Conservation (phyloP, 2,113 vertebrate genomes). For the Brachyistius frenatus region DNA sequence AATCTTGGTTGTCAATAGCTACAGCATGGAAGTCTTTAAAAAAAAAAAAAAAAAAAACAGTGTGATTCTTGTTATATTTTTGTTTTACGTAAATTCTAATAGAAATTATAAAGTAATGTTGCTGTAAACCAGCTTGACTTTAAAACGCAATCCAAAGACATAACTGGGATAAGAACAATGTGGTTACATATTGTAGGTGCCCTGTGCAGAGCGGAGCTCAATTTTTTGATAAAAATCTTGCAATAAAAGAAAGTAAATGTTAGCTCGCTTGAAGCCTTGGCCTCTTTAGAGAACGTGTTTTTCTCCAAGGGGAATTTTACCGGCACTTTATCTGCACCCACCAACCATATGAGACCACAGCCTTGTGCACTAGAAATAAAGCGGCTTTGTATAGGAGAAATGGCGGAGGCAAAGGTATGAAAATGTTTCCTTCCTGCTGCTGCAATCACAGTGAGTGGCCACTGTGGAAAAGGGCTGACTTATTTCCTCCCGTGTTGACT, state of each 20-base stretch:
- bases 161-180: background rate
- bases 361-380: slow-evolving; percentile 64
- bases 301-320: slow-evolving; percentile 37
- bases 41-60: too few species aligned
- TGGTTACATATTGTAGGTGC: background rate
- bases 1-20: too few species aligned
- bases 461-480: slow-evolving; percentile 37
- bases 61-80: too few species aligned
- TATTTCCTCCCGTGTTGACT: slow-evolving; percentile 56
- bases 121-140: slow-evolving; percentile 3
- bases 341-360: slow-evolving; percentile 50
- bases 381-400: slow-evolving; percentile 67
- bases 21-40: too few species aligned
- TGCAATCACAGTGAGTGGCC: slow-evolving; percentile 28
- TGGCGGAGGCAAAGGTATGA: slow-evolving; percentile 59
- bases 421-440: slow-evolving; percentile 58
- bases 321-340: slow-evolving; percentile 35
- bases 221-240: slow-evolving; percentile 56
- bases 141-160: background rate
- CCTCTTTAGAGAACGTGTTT: slow-evolving; percentile 31
- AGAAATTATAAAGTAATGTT: too few species aligned
- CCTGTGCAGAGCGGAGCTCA: slow-evolving; percentile 13
- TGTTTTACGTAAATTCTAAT: too few species aligned
- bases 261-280: slow-evolving; percentile 21
- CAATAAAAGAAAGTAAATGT: slow-evolving; percentile 41